Evolutionary conservation across 2,797 vertebrate genomes (phyloP).

Genomic region (Spheniscus humboldti): DNA sequence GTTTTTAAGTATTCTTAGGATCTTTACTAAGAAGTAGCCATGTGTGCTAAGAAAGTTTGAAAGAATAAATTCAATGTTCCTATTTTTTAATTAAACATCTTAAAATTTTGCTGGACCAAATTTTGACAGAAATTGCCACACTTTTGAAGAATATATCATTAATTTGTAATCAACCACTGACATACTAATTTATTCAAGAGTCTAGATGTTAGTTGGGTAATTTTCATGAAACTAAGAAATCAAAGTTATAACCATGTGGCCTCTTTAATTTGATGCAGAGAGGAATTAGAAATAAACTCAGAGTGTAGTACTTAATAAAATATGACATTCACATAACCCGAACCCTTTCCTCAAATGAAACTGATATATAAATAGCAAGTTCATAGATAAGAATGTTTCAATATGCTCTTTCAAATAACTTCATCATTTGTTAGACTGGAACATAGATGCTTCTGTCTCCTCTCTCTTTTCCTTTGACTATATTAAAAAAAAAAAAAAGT

Average conservation of each 20-base stretch:
- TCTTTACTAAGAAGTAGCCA: neutral
- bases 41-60: neutral
- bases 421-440: neutral
- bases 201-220: slow-evolving; percentile 62
- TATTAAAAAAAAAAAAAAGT: neutral
- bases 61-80: neutral
- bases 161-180: slow-evolving; percentile 53
- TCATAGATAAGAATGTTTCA: neutral
- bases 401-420: neutral
- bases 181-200: slow-evolving; percentile 60
- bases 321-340: slow-evolving; percentile 56
- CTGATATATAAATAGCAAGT: neutral
- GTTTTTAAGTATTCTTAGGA: neutral
- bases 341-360: slow-evolving; percentile 12
- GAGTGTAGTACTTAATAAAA: slow-evolving; percentile 44
- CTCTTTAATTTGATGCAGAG: slow-evolving; percentile 56
- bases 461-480: neutral
- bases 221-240: slow-evolving; percentile 72
- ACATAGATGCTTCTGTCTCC: neutral
- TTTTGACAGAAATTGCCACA: slow-evolving; percentile 1
- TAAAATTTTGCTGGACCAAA: neutral
- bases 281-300: slow-evolving; percentile 60
- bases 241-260: slow-evolving; percentile 58
- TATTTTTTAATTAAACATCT: neutral
- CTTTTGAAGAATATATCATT: slow-evolving; percentile 49